phyloP scores from a whole-genome alignment of 2,888 invertebrate species.

The Litoditis marina region DNA sequence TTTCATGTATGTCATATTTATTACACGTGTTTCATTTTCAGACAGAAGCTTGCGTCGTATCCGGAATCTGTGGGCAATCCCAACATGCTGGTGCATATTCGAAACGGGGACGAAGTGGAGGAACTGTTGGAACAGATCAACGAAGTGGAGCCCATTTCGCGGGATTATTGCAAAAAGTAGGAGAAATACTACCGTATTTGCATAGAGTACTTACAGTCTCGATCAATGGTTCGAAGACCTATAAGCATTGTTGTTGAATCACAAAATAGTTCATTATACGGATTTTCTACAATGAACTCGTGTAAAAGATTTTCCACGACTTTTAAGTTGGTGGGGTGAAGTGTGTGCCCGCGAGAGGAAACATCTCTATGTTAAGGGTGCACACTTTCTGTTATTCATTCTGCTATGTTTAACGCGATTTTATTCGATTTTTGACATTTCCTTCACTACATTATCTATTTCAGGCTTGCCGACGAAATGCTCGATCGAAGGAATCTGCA shows the following conservation, averaged over 20 bases:
- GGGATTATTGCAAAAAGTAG: slow-evolving; percentile 35
- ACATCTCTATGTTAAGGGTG: too few species aligned
- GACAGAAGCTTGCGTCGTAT: slow-evolving; percentile 23
- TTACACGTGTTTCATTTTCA: neutral
- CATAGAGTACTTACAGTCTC: neutral
- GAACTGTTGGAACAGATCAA: slow-evolving; percentile 24
- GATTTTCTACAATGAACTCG: too few species aligned
- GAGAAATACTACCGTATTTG: neutral
- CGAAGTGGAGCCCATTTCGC: slow-evolving; percentile 31
- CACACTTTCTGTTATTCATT: too few species aligned
- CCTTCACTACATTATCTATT: slow-evolving; percentile 1
- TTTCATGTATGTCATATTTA: neutral
- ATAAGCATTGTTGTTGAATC: too few species aligned
- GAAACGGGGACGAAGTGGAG: slow-evolving; percentile 33
- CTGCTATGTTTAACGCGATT: too few species aligned
- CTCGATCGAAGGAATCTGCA: slow-evolving; percentile 33
- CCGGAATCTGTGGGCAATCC: slow-evolving; percentile 33
- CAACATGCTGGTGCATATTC: slow-evolving; percentile 25
- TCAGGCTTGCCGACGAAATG: slow-evolving; percentile 31
- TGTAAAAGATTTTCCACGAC: too few species aligned
- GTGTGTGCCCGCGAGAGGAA: too few species aligned
- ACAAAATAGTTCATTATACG: too few species aligned
- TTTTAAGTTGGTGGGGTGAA: too few species aligned
- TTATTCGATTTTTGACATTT: too few species aligned
- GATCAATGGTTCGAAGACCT: neutral